Evolutionary conservation across 1,140 invertebrate species (phyloP).

Genomic region (Heliconius hermathena): DNA sequence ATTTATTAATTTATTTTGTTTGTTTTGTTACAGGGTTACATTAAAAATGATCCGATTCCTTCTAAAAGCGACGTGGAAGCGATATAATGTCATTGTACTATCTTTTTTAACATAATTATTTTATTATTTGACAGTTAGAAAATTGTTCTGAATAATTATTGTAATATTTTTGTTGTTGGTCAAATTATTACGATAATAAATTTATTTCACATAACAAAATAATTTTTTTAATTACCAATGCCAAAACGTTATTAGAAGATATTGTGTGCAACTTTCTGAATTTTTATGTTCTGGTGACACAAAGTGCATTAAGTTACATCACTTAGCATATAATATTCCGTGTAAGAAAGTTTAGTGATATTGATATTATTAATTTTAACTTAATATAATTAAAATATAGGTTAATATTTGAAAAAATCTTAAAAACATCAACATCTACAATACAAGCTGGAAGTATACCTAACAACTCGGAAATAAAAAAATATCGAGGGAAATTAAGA

Average conservation of each 20-base stretch:
- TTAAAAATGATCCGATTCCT: slow-evolving; percentile 56
- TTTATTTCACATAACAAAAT: background rate
- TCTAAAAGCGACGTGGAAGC: slow-evolving; percentile 66
- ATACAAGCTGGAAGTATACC: too few species aligned
- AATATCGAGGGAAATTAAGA: too few species aligned
- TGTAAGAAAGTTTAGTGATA: too few species aligned
- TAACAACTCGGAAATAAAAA: too few species aligned
- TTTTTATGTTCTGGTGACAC: too few species aligned
- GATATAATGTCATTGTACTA: slow-evolving; percentile 42
- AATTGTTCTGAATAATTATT: background rate
- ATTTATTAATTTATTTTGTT: background rate
- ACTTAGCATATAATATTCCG: too few species aligned
- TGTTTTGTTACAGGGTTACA: slow-evolving; percentile 56
- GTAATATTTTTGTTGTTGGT: slow-evolving; percentile 1
- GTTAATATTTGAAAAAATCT: too few species aligned
- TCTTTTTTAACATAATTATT: slow-evolving; percentile 1
- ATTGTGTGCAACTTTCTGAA: background rate
- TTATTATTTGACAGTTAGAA: slow-evolving; percentile 13
- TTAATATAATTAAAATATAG: too few species aligned
- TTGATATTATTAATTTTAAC: too few species aligned
- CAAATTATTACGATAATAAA: slow-evolving; percentile 1
- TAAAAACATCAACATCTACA: too few species aligned
- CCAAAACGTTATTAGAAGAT: background rate
- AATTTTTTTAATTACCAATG: background rate
- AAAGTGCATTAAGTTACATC: too few species aligned